These are phyloP conservation scores for Patella pellucida DNA, from an alignment of 2,888 invertebrate species.

Conservation along the genomic window DNA sequence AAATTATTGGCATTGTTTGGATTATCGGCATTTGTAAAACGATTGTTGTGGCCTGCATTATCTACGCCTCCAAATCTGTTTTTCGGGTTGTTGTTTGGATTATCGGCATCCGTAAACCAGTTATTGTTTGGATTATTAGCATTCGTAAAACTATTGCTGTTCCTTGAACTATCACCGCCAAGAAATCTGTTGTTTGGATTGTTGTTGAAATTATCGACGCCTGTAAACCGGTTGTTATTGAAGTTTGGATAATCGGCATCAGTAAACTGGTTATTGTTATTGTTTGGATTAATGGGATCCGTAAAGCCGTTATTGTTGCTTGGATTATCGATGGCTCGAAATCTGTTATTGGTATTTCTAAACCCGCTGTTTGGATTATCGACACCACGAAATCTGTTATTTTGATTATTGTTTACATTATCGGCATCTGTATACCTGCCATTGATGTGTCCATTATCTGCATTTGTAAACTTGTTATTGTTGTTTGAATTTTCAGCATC, in stretches of 20 bases:
- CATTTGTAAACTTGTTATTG: conserved; percentile 4
- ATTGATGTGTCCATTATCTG: not conserved
- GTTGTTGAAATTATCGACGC: too few relatives aligned
- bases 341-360: not conserved
- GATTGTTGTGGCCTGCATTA: too few relatives aligned
- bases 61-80: too few relatives aligned
- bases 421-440: not conserved
- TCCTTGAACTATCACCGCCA: too few relatives aligned
- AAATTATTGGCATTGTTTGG: too few relatives aligned
- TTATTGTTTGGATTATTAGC: too few relatives aligned
- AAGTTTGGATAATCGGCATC: not conserved
- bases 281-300: not conserved
- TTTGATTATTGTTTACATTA: not conserved
- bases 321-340: not conserved
- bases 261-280: conserved; percentile 6
- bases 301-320: not conserved
- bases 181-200: too few relatives aligned
- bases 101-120: too few relatives aligned
- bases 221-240: too few relatives aligned
- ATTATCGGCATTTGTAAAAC: too few relatives aligned
- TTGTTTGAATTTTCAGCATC: conserved; percentile 14
- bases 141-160: too few relatives aligned
- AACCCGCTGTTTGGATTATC: not conserved
- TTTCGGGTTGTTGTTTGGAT: too few relatives aligned
- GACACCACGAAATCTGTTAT: not conserved